Percentiles rank a stretch among this genome's conserved stretches.
Conservation (phyloP, 2,797 vertebrate genomes). For the Potorous gilbertii region DNA sequence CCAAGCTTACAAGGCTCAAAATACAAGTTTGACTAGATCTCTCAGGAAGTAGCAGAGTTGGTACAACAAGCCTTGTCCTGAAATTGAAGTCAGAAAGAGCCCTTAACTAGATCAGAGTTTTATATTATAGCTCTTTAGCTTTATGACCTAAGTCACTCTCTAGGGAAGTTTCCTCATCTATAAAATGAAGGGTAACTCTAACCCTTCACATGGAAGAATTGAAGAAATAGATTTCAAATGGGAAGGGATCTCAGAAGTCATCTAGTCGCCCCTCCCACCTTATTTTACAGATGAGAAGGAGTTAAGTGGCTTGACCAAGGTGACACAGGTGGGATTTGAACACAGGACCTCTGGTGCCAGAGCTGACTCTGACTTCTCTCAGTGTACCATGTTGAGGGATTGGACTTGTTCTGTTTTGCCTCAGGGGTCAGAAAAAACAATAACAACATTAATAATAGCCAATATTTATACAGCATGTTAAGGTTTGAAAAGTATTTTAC, state of each 20-base stretch:
- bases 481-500: background rate
- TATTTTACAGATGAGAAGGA: background rate
- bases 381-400: background rate
- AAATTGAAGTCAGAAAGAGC: background rate
- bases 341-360: background rate
- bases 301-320: background rate
- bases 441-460: background rate
- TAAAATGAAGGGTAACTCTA: background rate
- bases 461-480: background rate
- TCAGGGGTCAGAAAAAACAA: background rate
- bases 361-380: background rate
- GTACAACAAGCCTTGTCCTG: background rate
- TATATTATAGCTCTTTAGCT: background rate
- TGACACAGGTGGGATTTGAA: background rate
- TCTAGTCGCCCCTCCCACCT: background rate
- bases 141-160: background rate
- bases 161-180: background rate
- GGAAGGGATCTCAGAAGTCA: background rate
- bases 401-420: background rate
- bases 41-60: background rate
- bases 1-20: slow-evolving; percentile 62
- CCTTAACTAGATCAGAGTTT: background rate
- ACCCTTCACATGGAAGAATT: background rate
- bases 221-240: background rate
- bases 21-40: slow-evolving; percentile 63